Conservation (phyloP, 2,888 invertebrate species). For the Bedellia somnulentella region DNA sequence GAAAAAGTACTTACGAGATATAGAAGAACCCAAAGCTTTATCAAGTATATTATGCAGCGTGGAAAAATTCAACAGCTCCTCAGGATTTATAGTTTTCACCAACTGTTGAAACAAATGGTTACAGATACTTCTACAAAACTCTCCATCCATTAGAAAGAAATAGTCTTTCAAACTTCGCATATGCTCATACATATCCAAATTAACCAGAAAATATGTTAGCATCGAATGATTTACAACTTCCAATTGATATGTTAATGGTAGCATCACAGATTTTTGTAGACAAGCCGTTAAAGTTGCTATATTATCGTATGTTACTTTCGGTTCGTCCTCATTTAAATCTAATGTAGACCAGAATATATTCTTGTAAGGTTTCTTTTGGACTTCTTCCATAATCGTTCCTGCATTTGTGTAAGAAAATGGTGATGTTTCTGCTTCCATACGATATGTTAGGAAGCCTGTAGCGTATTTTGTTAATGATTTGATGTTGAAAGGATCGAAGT, state of each 20-base stretch:
- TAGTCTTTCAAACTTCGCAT: constrained; percentile 74
- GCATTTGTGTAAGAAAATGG: constrained; percentile 38
- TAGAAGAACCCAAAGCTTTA: constrained; percentile 69
- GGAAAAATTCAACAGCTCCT: constrained; percentile 69
- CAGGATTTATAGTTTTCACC: constrained; percentile 65
- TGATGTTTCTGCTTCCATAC: constrained; percentile 24
- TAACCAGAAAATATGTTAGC: constrained; percentile 67
- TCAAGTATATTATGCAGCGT: constrained; percentile 70
- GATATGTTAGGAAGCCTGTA: constrained; percentile 25
- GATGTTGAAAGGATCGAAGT: constrained; percentile 47
- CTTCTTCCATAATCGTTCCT: constrained; percentile 36
- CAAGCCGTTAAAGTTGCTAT: constrained; percentile 60
- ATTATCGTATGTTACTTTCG: constrained; percentile 32
- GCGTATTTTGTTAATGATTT: constrained; percentile 22
- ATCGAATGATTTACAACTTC: constrained; percentile 73
- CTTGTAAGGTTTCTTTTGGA: constrained; percentile 37
- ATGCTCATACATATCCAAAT: constrained; percentile 70
- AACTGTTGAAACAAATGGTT: constrained; percentile 69
- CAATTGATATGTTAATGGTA: constrained; percentile 69
- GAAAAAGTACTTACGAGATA: constrained; percentile 48
- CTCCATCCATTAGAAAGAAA: constrained; percentile 79
- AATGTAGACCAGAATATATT: constrained; percentile 37
- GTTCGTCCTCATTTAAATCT: constrained; percentile 20
- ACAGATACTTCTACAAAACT: constrained; percentile 74
- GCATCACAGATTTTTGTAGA: constrained; percentile 66